These are phyloP conservation scores for Phylloscopus trochilus DNA, from an alignment of 2,113 vertebrate species.

Conservation along the genomic window DNA sequence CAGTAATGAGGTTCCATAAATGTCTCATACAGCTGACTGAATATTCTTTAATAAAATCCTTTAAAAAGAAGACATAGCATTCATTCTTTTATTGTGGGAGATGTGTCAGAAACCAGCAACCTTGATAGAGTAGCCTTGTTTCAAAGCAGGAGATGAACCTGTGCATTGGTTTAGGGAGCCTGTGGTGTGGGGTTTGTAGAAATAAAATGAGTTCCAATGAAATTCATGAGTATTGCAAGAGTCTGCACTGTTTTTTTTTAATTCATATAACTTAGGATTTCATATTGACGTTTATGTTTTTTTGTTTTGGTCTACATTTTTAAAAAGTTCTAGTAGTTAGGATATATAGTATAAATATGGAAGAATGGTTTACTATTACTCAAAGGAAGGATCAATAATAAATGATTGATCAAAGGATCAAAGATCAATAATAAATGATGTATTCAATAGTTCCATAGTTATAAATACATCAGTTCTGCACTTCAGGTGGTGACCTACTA, in stretches of 20 bases:
- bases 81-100: neutral
- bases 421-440: neutral
- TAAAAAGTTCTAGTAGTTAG: neutral
- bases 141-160: neutral
- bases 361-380: neutral
- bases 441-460: neutral
- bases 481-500: neutral
- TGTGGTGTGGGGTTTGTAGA: neutral
- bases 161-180: neutral
- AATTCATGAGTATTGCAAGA: accelerated
- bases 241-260: neutral
- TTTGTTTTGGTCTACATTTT: neutral
- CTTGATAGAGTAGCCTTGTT: neutral
- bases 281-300: neutral
- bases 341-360: neutral
- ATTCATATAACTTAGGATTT: neutral
- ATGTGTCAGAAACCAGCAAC: neutral
- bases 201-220: neutral
- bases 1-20: neutral
- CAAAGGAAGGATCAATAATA: neutral
- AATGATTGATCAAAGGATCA: neutral
- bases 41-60: slow-evolving; percentile 33
- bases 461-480: neutral
- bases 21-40: neutral
- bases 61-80: neutral